Conservation (phyloP, 2,113 vertebrate genomes). For the Rhinichthys klamathensis region DNA sequence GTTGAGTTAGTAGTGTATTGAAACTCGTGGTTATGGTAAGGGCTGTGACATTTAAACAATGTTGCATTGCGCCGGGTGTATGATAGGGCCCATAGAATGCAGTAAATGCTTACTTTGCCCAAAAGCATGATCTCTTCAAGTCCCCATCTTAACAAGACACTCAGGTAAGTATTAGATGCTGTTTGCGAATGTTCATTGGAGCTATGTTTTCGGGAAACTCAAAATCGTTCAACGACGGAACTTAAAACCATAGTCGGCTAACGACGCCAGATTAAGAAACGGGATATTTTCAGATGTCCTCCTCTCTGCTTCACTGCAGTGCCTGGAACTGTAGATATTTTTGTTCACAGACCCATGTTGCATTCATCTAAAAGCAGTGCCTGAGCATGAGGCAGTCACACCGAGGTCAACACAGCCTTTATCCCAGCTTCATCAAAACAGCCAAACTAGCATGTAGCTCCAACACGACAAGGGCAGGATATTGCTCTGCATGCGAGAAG, state of each 20-base stretch:
- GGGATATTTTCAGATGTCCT: not conserved
- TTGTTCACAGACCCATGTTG: not conserved
- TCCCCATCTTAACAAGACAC: not conserved
- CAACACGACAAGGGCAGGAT: conserved; percentile 81
- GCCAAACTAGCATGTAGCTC: conserved; percentile 56
- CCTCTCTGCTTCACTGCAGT: not conserved
- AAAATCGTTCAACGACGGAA: not conserved
- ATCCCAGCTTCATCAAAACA: conserved; percentile 42
- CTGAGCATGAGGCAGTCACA: conserved; percentile 14
- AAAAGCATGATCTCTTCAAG: no score
- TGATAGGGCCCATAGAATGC: no score
- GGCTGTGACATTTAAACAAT: no score
- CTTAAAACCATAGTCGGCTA: no score
- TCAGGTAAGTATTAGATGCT: not conserved
- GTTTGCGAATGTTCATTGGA: not conserved
- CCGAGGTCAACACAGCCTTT: not conserved
- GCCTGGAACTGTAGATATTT: not conserved
- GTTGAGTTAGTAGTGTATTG: no score
- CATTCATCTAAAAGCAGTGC: not conserved
- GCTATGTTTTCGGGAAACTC: not conserved
- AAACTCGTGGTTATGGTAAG: no score
- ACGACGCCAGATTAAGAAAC: no score
- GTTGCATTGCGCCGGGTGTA: no score
- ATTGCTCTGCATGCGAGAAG: conserved; percentile 80
- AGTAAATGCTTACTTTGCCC: no score